Evolutionary conservation across 2,797 vertebrate species (phyloP).

Genomic region (Microctenopoma steveboyesi): DNA sequence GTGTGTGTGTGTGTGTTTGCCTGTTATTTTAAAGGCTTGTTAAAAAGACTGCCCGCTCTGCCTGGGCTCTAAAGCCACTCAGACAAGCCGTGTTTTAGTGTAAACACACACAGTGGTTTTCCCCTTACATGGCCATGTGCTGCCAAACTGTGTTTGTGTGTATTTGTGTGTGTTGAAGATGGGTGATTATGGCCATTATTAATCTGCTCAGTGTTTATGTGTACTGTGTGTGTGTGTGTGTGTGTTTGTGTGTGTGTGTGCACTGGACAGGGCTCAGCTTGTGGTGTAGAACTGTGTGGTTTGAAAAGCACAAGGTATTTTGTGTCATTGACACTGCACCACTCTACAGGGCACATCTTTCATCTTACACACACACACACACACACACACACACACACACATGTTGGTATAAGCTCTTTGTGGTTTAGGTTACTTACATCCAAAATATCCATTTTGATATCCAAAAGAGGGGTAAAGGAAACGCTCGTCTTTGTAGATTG

Average conservation of each 20-base stretch:
- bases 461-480: not conserved
- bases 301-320: slow-evolving; percentile 60
- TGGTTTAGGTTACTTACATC: slow-evolving; percentile 26
- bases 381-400: not conserved
- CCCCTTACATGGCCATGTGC: slow-evolving; percentile 84
- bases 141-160: slow-evolving; percentile 71
- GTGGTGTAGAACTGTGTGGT: slow-evolving; percentile 55
- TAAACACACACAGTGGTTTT: slow-evolving; percentile 83
- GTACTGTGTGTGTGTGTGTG: slow-evolving; percentile 13
- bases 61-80: slow-evolving; percentile 72
- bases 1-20: slow-evolving; percentile 48
- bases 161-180: slow-evolving; percentile 60
- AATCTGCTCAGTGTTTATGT: slow-evolving; percentile 53
- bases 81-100: slow-evolving; percentile 81
- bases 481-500: slow-evolving; percentile 22
- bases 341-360: slow-evolving; percentile 21
- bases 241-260: slow-evolving; percentile 16
- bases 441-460: slow-evolving; percentile 35
- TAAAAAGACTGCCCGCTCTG: slow-evolving; percentile 76
- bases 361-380: slow-evolving; percentile 10
- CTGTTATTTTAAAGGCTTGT: slow-evolving; percentile 66
- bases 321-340: slow-evolving; percentile 38
- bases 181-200: slow-evolving; percentile 76
- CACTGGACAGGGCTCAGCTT: slow-evolving; percentile 16
- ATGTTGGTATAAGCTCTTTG: slow-evolving; percentile 1